A percentile compares a stretch with the other conserved stretches of the same genome.
Conservation (phyloP, 2,888 invertebrate genomes). For the Julus scanicus region DNA sequence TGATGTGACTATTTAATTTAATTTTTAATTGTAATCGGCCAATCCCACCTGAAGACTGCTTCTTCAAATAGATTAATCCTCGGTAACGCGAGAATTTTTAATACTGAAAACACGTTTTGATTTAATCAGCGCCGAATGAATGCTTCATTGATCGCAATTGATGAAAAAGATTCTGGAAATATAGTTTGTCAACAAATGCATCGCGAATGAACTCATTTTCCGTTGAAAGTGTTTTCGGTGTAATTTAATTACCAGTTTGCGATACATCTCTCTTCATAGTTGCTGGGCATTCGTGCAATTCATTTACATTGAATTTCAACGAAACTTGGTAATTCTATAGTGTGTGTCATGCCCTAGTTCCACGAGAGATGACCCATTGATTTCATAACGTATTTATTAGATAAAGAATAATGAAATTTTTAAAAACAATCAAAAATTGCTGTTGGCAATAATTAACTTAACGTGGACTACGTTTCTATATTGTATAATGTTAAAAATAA, state of each 20-base stretch:
- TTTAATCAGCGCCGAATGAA: neutral
- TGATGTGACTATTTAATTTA: no score
- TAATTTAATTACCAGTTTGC: neutral
- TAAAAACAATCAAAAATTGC: neutral
- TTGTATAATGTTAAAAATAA: neutral
- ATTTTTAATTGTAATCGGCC: no score
- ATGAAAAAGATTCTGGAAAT: neutral
- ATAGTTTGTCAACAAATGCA: neutral
- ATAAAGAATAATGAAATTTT: neutral
- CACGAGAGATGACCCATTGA: neutral
- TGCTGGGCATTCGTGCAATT: constrained; percentile 31
- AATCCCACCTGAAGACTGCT: no score
- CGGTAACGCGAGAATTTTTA: neutral
- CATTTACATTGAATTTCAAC: neutral
- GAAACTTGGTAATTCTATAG: constrained; percentile 39
- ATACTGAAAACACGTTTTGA: neutral
- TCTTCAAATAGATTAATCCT: neutral
- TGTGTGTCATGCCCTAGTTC: constrained; percentile 14
- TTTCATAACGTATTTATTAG: neutral
- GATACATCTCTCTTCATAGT: neutral
- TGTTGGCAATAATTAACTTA: neutral
- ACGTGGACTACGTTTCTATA: neutral
- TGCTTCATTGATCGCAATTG: constrained; percentile 1
- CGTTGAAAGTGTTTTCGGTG: neutral
- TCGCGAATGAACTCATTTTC: neutral